Base-by-base conservation (phyloP, 2,888 invertebrate genomes). In the Keiferia lycopersicella region DNA sequence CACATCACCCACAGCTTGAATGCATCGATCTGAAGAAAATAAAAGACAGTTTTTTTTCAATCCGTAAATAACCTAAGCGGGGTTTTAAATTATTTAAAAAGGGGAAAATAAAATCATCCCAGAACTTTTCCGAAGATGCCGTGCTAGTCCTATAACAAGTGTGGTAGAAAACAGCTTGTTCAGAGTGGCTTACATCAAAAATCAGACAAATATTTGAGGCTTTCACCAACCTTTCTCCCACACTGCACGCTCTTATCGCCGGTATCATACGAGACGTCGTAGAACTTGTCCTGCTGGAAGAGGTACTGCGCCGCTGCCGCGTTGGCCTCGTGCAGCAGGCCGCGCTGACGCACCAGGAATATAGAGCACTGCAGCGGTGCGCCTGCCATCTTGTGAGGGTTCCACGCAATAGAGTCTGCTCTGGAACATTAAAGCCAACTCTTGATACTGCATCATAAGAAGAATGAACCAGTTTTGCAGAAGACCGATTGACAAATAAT, bases 1-100 rank as follows among this genome's bases (percentile, higher is more conserved):
- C 98, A 96, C 95, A 97, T 96, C 69, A 97, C 84, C 98, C 98
- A 98, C 7, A 98, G 92, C 84, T 98, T 98, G 79, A 98, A 95
- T 0, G 96, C 95, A 81, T 98, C 98, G 63, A 97, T 93, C 93
- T 94, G 75, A 30, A 72, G 78, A 63, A 61, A 8, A 56, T 0
- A 16, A 56, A 0, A 30, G 6, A 6, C 4, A n/a, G 0, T 56
- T 6, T 12, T 34, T 4, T 12, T n/a, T 26, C 6, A 26, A 7
- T 2, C 2, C 4, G 7, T 26, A n/a, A n/a, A n/a, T n/a, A n/a
- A n/a, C n/a, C n/a, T n/a, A n/a, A n/a, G n/a, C 12, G 26, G 3
- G 26, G 26, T 11, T 12, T 14, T 18, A 53, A 7, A 11, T 6
- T 12, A 2, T 1, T 39, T 2, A 2, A 39, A 39, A 26, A 26